phyloP scores from a whole-genome alignment of 2,888 invertebrate genomes.

The Fabriciana adippe region DNA sequence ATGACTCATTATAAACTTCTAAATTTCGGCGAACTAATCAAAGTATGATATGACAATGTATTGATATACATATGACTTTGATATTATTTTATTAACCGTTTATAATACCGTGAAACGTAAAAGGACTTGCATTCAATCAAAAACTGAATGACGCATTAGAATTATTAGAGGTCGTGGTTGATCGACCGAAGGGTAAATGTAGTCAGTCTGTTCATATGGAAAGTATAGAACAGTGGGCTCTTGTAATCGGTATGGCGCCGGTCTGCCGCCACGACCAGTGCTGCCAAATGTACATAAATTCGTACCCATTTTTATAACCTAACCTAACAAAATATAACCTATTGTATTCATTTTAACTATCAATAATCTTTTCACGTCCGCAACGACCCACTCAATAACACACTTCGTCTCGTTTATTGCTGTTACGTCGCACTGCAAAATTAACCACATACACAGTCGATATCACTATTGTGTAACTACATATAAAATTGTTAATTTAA shows the following conservation, averaged over 20 bases:
- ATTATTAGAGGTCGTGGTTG: slow-evolving; percentile 46
- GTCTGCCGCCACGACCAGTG: slow-evolving; percentile 50
- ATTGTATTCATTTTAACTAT: slow-evolving; percentile 9
- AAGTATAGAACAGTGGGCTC: slow-evolving; percentile 62
- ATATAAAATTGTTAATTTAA: slow-evolving; percentile 35
- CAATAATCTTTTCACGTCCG: slow-evolving; percentile 14
- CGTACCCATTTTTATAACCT: slow-evolving; percentile 25
- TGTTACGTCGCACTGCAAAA: slow-evolving; percentile 31
- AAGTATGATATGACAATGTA: neutral
- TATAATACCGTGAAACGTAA: slow-evolving; percentile 1
- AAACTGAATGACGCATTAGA: slow-evolving; percentile 40
- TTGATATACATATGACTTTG: neutral
- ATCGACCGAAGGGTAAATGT: slow-evolving; percentile 52
- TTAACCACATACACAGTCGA: slow-evolving; percentile 27
- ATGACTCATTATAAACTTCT: neutral
- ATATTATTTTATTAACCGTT: neutral
- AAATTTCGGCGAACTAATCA: neutral
- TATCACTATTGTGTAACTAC: slow-evolving; percentile 36
- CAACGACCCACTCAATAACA: slow-evolving; percentile 14
- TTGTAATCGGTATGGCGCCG: slow-evolving; percentile 63
- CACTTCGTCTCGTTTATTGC: slow-evolving; percentile 15
- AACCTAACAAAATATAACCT: slow-evolving; percentile 11
- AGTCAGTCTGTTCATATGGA: slow-evolving; percentile 56
- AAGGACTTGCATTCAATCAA: slow-evolving; percentile 22
- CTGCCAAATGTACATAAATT: slow-evolving; percentile 43